Evolutionary conservation across 1,140 invertebrate species (phyloP), one percentile per base, ranked within the genome.

Genomic region (Pseudachorutes palmiensis): DNA sequence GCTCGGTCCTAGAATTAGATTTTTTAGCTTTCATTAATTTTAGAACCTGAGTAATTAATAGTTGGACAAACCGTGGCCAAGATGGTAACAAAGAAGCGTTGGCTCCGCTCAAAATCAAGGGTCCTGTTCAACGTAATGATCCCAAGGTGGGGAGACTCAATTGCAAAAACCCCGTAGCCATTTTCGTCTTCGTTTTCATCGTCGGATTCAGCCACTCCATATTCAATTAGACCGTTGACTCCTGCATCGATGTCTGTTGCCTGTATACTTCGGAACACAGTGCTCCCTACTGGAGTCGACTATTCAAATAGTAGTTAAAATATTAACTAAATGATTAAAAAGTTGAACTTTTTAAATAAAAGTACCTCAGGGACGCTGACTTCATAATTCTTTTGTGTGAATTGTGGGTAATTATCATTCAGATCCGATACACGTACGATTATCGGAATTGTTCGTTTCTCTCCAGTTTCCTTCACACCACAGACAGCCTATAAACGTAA

Each of bases 391-490:
- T 86, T 86, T 73, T 88, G 87, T 72, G 87, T 80, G 79, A 92
- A 92, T 73, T 85, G 82, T 26, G 89, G 68, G 32, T 85, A 84
- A 79, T 94, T 94, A 78, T 94, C 91, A 76, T 94, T 94, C 75
- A 92, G 12, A 67, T 93, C 91, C n/a, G 88, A 89, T 64, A 93
- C 86, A 77, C 91, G 83, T 51, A 92, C 90, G 75, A 94, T 91
- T 62, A 94, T 86, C 49, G 91, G 91, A 76, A 93, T 90, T 30
- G 85, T 90, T 66, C 87, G 83, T 51, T 78, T 77, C 76, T 88
- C 89, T 75, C 86, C 85, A 12, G 87, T 87, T 29, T 84, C 80
- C 79, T 68, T 64, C 1, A 66, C 16, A 0, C 58, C 33, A 36
- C 66, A 71, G 16, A 66, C 57, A 51, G 68, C 31, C 70, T 68